phyloP scores from a whole-genome alignment of 2,797 vertebrate genomes.

The Huso huso region DNA sequence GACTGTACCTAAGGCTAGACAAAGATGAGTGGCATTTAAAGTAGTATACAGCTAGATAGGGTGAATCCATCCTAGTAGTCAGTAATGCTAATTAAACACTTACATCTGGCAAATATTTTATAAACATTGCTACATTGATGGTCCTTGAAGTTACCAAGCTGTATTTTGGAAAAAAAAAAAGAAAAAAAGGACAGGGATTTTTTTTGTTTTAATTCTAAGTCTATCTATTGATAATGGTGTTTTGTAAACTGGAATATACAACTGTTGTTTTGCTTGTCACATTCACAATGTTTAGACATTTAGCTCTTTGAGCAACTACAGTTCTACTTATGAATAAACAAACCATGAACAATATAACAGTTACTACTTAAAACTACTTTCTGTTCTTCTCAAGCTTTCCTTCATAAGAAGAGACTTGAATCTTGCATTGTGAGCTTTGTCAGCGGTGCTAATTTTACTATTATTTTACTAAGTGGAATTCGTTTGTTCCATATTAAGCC shows the following conservation, averaged over 20 bases:
- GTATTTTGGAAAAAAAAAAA: constrained; percentile 35
- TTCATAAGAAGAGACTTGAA: constrained; percentile 12
- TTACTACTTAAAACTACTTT: constrained; percentile 25
- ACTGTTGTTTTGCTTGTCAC: constrained; percentile 41
- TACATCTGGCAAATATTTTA: constrained; percentile 69
- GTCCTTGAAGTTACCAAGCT: constrained; percentile 50
- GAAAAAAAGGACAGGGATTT: constrained; percentile 30
- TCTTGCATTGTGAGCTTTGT: too few species aligned
- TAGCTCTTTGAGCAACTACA: constrained; percentile 32
- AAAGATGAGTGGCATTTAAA: constrained; percentile 58
- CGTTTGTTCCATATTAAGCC: neutral
- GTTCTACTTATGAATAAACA: constrained; percentile 34
- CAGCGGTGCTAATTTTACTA: neutral
- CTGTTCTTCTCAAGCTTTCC: constrained; percentile 30
- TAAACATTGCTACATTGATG: constrained; percentile 57
- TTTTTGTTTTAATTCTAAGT: constrained; percentile 28
- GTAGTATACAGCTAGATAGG: constrained; percentile 51
- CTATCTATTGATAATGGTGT: constrained; percentile 34
- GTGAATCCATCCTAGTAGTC: constrained; percentile 71
- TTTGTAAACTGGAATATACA: constrained; percentile 39
- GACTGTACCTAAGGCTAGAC: constrained; percentile 73
- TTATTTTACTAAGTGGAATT: neutral
- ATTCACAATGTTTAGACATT: constrained; percentile 48
- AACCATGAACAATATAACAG: constrained; percentile 33
- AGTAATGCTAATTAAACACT: constrained; percentile 66